Evolutionary conservation across 2,113 vertebrate genomes (phyloP).

Genomic region (Saimiri boliviensis): DNA sequence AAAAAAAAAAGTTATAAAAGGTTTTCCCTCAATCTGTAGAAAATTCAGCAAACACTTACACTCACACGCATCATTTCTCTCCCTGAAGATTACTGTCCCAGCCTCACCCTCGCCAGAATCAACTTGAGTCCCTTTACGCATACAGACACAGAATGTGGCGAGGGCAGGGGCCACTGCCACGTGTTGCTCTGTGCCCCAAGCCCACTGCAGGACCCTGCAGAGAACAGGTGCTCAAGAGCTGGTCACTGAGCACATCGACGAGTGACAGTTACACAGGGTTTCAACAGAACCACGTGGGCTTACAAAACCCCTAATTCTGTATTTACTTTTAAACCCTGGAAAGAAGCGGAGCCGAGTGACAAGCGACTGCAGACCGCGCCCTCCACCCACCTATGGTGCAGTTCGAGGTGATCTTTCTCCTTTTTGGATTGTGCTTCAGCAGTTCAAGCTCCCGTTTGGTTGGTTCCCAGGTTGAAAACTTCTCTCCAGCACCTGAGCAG

Average conservation of each 20-base stretch:
- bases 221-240: background rate
- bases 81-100: background rate
- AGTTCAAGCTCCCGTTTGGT: conserved; percentile 98
- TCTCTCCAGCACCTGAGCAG: conserved; percentile 94
- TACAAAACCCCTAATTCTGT: background rate
- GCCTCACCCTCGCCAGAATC: background rate
- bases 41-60: background rate
- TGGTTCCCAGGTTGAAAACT: conserved; percentile 99
- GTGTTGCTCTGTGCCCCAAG: background rate
- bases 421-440: conserved; percentile 98
- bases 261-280: too few species aligned
- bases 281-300: background rate
- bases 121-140: background rate
- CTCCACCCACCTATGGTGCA: conserved; percentile 95
- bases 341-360: too few species aligned
- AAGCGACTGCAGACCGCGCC: accelerated
- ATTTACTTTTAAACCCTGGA: background rate
- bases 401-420: conserved; percentile 99
- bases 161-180: background rate
- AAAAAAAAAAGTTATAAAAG: background rate
- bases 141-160: accelerated
- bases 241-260: background rate
- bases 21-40: background rate
- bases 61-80: background rate
- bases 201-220: background rate